These are phyloP conservation scores for Harpegnathos saltator DNA, from an alignment of 1,140 invertebrate species.

Conservation along the genomic window DNA sequence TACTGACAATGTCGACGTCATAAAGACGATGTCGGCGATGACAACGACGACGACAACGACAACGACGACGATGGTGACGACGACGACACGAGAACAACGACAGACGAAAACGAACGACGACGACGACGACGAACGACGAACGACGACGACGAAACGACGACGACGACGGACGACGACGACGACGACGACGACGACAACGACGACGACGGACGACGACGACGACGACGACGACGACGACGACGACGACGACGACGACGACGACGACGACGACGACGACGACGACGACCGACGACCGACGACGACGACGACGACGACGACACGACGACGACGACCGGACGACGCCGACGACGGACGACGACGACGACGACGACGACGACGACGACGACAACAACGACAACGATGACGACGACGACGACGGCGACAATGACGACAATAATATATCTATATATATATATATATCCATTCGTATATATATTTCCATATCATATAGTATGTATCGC, in stretches of 20 bases:
- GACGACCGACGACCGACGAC: conserved; percentile 38
- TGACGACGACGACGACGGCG: too few species aligned
- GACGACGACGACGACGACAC: conserved; percentile 61
- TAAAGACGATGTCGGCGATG: conserved; percentile 56
- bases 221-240: conserved; percentile 53
- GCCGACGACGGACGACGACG: too few species aligned
- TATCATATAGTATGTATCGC: conserved; percentile 71
- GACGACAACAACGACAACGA: conserved; percentile 24
- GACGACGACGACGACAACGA: conserved; percentile 45
- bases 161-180: conserved; percentile 22
- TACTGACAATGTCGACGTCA: conserved; percentile 54
- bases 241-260: too few species aligned
- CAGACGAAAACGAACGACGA: conserved; percentile 21
- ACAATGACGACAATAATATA: conserved; percentile 38
- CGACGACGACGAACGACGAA: conserved; percentile 51
- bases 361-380: conserved; percentile 56
- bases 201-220: conserved; percentile 60
- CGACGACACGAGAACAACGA: conserved; percentile 60
- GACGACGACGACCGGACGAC: conserved; percentile 18
- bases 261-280: conserved; percentile 15
- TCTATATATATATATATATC: conserved; percentile 32
- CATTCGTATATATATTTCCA: conserved; percentile 65
- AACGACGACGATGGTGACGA: conserved; percentile 48
- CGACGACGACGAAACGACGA: conserved; percentile 60
- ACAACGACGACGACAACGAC: conserved; percentile 32